These are phyloP conservation scores for Spongilla lacustris DNA, from an alignment of 37 sponge, comb jelly and placozoan genomes.

Conservation along the genomic window DNA sequence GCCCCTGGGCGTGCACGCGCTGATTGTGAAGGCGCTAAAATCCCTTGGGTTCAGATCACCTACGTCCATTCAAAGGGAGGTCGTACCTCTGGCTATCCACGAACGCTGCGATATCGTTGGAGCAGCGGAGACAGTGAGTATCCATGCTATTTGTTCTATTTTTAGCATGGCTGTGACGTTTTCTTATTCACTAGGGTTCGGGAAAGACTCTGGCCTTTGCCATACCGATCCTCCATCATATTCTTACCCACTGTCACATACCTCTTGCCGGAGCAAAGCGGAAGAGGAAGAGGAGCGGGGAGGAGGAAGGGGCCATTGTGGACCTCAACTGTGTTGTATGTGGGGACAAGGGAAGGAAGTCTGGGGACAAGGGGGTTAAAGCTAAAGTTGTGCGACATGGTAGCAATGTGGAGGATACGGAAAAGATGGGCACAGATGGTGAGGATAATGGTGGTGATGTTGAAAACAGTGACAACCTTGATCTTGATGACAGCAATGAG, in stretches of 20 bases:
- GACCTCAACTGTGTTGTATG: not conserved
- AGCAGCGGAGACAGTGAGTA: slow-evolving; percentile 94
- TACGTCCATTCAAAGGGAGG: slow-evolving; percentile 84
- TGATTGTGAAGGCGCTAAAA: slow-evolving; percentile 65
- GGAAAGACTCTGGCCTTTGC: slow-evolving; percentile 94
- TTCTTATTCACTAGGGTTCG: slow-evolving; percentile 53
- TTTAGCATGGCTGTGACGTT: not conserved
- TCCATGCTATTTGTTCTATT: not conserved
- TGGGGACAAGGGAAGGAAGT: not conserved
- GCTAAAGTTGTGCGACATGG: too few relatives aligned
- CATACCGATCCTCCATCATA: slow-evolving; percentile 83
- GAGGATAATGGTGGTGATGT: not conserved
- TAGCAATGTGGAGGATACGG: not conserved
- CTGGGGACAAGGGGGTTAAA: not conserved
- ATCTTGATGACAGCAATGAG: not conserved
- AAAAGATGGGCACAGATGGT: too few relatives aligned
- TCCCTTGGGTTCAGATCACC: slow-evolving; percentile 78
- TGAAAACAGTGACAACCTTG: not conserved
- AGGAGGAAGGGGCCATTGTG: not conserved
- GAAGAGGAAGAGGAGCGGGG: not conserved
- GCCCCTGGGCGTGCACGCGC: slow-evolving; percentile 57
- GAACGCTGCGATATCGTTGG: slow-evolving; percentile 84
- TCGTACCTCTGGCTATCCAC: slow-evolving; percentile 76
- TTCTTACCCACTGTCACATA: slow-evolving; percentile 31
- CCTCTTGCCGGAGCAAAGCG: not conserved